Evolutionary conservation across 2,797 vertebrate genomes (phyloP).

Genomic region (Furcifer pardalis): DNA sequence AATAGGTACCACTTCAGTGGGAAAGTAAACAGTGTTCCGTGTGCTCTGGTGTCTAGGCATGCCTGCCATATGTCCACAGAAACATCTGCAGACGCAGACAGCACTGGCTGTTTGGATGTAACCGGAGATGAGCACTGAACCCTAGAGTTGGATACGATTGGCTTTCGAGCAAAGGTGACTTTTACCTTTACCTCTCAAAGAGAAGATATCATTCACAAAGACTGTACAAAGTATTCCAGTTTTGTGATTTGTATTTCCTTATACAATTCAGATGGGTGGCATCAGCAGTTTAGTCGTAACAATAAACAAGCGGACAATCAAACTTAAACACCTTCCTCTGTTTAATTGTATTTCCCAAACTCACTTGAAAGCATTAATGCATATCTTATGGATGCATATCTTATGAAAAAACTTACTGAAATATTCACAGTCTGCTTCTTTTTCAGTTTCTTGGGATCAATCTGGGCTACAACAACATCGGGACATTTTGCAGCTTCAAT

Average conservation of each 20-base stretch:
- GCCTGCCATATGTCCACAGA: no score
- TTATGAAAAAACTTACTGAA: constrained; percentile 82
- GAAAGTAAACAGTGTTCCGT: no score
- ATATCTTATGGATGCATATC: neutral
- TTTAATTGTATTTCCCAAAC: neutral
- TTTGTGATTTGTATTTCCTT: neutral
- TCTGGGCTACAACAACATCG: constrained; percentile 95
- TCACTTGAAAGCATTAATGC: neutral
- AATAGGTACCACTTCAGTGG: no score
- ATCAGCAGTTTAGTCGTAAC: neutral
- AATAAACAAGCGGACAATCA: neutral
- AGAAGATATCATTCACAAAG: neutral
- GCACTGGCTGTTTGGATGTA: no score
- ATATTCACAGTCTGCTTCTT: constrained; percentile 89
- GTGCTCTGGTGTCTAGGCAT: no score
- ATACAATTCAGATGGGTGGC: neutral
- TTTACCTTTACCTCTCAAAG: no score
- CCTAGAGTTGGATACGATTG: no score
- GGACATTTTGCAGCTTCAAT: constrained; percentile 92
- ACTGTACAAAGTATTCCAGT: neutral
- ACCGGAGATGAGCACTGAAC: no score
- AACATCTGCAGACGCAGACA: no score
- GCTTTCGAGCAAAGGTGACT: no score
- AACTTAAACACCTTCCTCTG: rapidly evolving
- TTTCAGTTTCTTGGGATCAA: constrained; percentile 93